Evolutionary conservation across 2,113 vertebrate species (phyloP), one percentile per base, ranked within the genome.

Genomic region (Tragelaphus buxtoni): DNA sequence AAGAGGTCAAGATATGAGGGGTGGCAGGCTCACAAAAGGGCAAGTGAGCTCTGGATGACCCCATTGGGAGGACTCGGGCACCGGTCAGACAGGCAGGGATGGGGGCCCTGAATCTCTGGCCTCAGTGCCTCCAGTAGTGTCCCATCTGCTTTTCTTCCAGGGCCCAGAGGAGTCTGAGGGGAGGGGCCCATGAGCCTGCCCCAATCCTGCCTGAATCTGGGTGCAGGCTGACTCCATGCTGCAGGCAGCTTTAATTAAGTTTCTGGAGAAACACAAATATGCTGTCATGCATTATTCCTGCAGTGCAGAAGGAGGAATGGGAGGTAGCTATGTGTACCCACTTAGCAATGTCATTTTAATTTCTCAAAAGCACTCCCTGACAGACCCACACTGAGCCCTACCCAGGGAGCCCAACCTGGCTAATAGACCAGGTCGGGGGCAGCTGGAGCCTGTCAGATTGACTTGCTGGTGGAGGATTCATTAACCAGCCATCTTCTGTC

Each of bases 271-370:
- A 32, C 55, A 17, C 49, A 51, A 32, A 85, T 11, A 18, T 0
- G 0, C 7, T 24, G 39, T 82, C 53, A 30, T 20, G 58, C 35
- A 39, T 53, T 86, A 18, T 28, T 90, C 35, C 84, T 63, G 84
- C 39, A 45, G 60, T 76, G 35, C 0, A 63, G 86, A 12, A 77
- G 65, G 86, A 85, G 42, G 18, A 56, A 20, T 4, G 11, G 39
- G 42, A 56, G 53, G 61, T 63, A 65, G 81, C 49, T 56, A n/a
- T 20, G 7, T 60, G 63, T 26, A 86, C 69, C 39, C 94, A 80
- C 89, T 97, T 82, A 96, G 77, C 63, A 49, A 79, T 79, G 69
- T 45, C 85, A 89, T 77, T 95, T 95, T 80, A 84, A 92, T 90
- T 95, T 95, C 87, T 96, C 84, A 85, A 51, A 82, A 88, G 76